These are phyloP conservation scores for Monodelphis domestica DNA, from an alignment of 2,797 vertebrate species.

Conservation along the genomic window DNA sequence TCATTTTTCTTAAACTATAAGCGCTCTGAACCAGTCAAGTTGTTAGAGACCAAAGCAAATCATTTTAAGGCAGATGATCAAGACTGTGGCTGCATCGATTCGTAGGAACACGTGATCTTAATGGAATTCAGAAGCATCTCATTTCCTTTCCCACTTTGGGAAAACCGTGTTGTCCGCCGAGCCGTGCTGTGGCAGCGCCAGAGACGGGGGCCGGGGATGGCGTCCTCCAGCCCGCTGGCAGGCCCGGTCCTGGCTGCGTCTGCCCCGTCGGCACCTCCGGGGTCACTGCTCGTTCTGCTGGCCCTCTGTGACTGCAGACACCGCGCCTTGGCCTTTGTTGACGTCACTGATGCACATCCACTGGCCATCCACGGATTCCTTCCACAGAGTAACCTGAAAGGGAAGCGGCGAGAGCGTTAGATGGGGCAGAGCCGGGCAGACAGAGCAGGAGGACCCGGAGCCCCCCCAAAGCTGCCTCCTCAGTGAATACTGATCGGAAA, in stretches of 20 bases:
- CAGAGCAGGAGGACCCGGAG: no score
- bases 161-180: constrained; percentile 62
- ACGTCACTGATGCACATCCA: constrained; percentile 98
- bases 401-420: background rate
- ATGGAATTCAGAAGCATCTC: constrained; percentile 46
- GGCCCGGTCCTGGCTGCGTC: background rate
- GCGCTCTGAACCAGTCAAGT: constrained; percentile 49
- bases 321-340: constrained; percentile 96
- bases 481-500: no score
- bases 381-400: constrained; percentile 96
- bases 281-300: constrained; percentile 96
- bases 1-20: constrained; percentile 41
- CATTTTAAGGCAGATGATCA: constrained; percentile 72
- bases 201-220: background rate
- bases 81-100: constrained; percentile 14
- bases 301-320: constrained; percentile 91
- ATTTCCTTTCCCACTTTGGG: constrained; percentile 37
- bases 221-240: background rate
- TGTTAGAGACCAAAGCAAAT: constrained; percentile 64
- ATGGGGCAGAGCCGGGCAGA: no score
- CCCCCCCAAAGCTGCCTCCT: no score
- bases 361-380: constrained; percentile 95
- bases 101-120: constrained; percentile 25
- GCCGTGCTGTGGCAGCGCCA: constrained; percentile 32
- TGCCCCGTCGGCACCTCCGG: background rate